Evolutionary conservation across 2,797 vertebrate species (phyloP), one percentile per base, ranked within the genome.

Genomic region (Eulemur albifrons): DNA sequence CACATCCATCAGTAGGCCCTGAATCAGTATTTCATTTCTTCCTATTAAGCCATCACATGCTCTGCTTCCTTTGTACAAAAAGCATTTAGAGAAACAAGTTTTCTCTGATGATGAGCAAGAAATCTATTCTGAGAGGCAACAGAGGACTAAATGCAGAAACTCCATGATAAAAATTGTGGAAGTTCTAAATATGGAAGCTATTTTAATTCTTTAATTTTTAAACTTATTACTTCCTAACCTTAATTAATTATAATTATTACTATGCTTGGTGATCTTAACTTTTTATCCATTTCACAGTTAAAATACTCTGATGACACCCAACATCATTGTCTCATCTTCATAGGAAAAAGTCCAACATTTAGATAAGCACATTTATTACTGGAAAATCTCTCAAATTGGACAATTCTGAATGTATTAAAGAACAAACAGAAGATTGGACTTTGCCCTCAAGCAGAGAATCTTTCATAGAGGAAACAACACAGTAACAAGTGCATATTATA

Each of bases 141-240:
- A 75, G 13, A 65, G 38, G 27, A 69, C 79, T 69, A 88, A 63
- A 76, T 14, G 61, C 4, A 88, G 57, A 97, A 73, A 63, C 4
- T 73, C 30, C 7, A 2, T 2, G 21, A 84, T 13, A 80, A 92
- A 63, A 90, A 76, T 52, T 35, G 38, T 70, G 43, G 23, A 88
- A 69, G 12, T 83, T 79, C 50, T 76, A 83, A 91, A 77, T 43
- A 69, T 10, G 67, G 11, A 93, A 52, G 30, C 10, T 69, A 69
- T 38, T 86, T 92, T 94, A 40, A 90, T 90, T 54, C 50, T 83
- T 63, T 59, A 63, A 52, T 69, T 87, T 84, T 95, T 52, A 38
- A 95, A 63, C 45, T 21, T 65, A 45, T 67, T 82, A n/a, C 23
- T 50, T 86, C 45, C 25, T 38, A 80, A 73, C 83, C 2, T 38